Evolutionary conservation across 2,113 vertebrate genomes (phyloP), one percentile per base, ranked within the genome.

Genomic region (Procavia capensis): DNA sequence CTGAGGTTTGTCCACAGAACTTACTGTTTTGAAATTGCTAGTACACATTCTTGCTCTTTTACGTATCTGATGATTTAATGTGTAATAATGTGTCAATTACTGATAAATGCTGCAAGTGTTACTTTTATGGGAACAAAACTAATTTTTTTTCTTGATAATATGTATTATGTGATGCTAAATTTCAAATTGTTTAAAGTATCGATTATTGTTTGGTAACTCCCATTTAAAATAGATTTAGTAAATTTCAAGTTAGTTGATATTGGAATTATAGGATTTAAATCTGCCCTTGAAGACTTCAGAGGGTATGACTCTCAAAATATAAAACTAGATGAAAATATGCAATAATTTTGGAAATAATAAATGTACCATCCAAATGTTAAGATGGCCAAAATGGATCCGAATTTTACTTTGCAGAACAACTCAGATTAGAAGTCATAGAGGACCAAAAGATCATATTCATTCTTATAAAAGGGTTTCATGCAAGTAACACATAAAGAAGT

Each of bases 141-240:
- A 11, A 68, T 41, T 72, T 70, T 74, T 79, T n/a, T 79, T 85
- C 24, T 94, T 57, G 4, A 6, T 61, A 83, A 70, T 70, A 54
- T 70, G 43, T 22, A n/a, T 83, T 80, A 54, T 47, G 4, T 36
- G 80, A 61, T 9, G 16, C 70, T 63, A 45, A 76, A 34, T 43
- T 85, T 88, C 31, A 41, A 92, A 92, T 70, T 91, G 70, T 72
- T 78, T 78, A 64, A 85, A 95, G 45, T 16, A 50, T 29, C 57
- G 31, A 6, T 50, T 54, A 80, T 34, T 34, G 1, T 85, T 81
- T 14, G 4, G 34, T 24, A 84, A 31, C 25, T n/a, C 36, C 86
- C 24, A 83, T 63, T 92, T 85, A 50, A 57, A 87, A 82, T 16
- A 82, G 3, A 81, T 57, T 78, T 85, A 2, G 24, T 50, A 89